Conservation (phyloP, 2,888 invertebrate genomes). For the Eugnorisma glareosa region DNA sequence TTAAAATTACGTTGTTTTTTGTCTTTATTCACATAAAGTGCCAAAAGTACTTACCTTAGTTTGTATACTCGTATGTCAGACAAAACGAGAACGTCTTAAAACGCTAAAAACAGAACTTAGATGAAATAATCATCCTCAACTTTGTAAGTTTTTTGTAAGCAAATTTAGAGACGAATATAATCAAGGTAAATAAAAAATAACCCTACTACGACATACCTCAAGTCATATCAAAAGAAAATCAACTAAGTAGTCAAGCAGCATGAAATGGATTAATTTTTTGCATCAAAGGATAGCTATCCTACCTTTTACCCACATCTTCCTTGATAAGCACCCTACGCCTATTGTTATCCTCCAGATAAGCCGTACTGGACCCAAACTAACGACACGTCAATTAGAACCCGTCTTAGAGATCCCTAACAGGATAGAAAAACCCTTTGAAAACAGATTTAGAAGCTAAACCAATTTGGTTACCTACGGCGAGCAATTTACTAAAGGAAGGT, state of each 20-base stretch:
- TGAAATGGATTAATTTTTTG: constrained; percentile 25
- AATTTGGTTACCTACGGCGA: constrained; percentile 35
- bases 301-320: not conserved
- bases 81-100: not conserved
- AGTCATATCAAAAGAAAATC: constrained; percentile 19
- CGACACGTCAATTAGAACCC: constrained; percentile 53
- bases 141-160: not conserved
- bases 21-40: not conserved
- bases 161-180: not conserved
- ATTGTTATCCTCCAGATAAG: constrained; percentile 44
- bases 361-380: constrained; percentile 36
- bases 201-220: not conserved
- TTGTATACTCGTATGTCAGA: not conserved
- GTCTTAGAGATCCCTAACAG: constrained; percentile 21
- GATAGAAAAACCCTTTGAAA: constrained; percentile 38
- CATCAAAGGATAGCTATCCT: not conserved
- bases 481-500: constrained; percentile 45
- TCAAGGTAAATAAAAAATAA: not conserved
- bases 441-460: constrained; percentile 50
- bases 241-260: constrained; percentile 10
- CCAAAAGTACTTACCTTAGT: not conserved
- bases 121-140: not conserved
- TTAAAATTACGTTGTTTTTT: not conserved
- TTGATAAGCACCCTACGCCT: not conserved
- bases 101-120: too few species aligned